Evolutionary conservation across 1,140 invertebrate species (phyloP).

Genomic region (Neotoxoptera formosana): DNA sequence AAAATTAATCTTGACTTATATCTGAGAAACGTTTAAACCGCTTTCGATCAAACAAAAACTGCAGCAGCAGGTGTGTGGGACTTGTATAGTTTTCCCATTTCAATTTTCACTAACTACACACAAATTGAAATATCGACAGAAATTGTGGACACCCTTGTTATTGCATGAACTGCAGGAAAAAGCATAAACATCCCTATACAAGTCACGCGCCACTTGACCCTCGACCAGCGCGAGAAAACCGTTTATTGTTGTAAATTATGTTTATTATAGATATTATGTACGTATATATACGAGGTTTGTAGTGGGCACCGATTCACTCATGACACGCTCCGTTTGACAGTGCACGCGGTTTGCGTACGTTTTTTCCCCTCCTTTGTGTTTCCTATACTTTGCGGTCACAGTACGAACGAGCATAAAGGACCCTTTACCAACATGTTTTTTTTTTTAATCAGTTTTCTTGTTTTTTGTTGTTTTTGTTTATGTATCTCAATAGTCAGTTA

Average conservation of each 20-base stretch:
- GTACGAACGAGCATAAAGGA: neutral
- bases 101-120: neutral
- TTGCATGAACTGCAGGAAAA: neutral
- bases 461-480: neutral
- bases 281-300: neutral
- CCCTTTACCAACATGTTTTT: neutral
- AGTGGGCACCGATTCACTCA: conserved; percentile 20
- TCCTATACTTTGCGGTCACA: neutral
- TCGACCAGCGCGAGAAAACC: conserved; percentile 32
- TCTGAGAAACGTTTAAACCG: neutral
- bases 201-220: conserved; percentile 53
- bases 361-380: neutral
- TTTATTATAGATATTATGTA: conserved; percentile 20
- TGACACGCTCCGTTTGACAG: conserved; percentile 41
- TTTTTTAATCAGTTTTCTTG: neutral
- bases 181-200: neutral
- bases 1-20: neutral
- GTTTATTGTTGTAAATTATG: conserved; percentile 53
- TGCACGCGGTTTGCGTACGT: conserved; percentile 6
- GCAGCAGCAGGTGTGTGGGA: neutral
- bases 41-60: neutral
- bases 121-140: conserved; percentile 35
- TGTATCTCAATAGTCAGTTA: neutral
- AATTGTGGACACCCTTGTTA: conserved; percentile 33
- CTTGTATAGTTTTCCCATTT: neutral